Percentiles rank a stretch among this genome's conserved stretches.
Evolutionary conservation across 2,113 vertebrate species (phyloP).

Genomic region (Harpagus bidentatus): DNA sequence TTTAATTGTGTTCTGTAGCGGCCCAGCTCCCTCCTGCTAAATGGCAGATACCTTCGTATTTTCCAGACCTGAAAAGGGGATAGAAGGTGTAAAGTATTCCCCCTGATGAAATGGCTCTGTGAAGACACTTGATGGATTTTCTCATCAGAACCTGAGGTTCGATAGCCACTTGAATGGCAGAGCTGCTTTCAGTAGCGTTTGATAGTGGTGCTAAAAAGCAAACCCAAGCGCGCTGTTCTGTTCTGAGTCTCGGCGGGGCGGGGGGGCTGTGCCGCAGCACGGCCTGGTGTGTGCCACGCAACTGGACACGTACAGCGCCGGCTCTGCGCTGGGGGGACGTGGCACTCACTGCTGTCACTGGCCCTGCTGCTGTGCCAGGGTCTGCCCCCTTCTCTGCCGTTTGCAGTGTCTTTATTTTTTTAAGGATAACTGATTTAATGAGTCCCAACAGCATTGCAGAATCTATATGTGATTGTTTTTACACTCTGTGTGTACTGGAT

Average conservation of each 20-base stretch:
- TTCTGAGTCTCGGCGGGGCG: not conserved
- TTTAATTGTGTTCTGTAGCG: not conserved
- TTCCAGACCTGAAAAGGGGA: not conserved
- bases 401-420: not conserved
- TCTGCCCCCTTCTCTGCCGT: not conserved
- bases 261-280: not conserved
- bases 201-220: not conserved
- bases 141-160: not conserved
- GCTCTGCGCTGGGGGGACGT: fast-evolving
- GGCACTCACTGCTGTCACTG: fast-evolving
- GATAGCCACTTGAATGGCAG: not conserved
- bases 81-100: not conserved
- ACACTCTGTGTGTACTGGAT: not conserved
- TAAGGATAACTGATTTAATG: not conserved
- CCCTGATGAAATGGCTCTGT: not conserved
- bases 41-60: not conserved
- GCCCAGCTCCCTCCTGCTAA: not conserved
- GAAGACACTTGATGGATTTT: not conserved
- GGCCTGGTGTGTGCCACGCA: not conserved
- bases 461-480: not conserved
- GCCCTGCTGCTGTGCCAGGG: not conserved
- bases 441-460: not conserved
- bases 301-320: fast-evolving
- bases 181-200: not conserved
- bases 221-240: not conserved